Percentiles rank a stretch among this genome's conserved stretches.
Evolutionary conservation across 2,888 invertebrate genomes (phyloP).

Genomic region (Drosophila greeni): DNA sequence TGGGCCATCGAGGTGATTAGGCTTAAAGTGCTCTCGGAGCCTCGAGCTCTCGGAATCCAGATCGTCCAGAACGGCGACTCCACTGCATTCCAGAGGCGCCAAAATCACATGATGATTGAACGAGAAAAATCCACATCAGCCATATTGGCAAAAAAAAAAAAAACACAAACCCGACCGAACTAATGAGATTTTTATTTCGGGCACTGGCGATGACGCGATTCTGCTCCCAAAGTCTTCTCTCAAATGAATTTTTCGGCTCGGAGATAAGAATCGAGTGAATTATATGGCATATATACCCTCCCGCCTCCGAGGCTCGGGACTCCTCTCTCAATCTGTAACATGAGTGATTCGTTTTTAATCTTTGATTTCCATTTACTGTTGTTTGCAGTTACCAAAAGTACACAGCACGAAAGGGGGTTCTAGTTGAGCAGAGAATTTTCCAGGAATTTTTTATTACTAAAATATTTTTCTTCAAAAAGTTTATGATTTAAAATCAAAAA

Average conservation of each 20-base stretch:
- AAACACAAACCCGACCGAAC: slow-evolving; percentile 9
- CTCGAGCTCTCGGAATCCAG: slow-evolving; percentile 14
- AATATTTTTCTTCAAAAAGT: not conserved
- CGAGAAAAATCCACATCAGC: slow-evolving; percentile 35
- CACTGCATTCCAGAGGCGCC: slow-evolving; percentile 28
- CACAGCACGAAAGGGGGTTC: slow-evolving; percentile 2
- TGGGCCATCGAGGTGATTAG: slow-evolving; percentile 64
- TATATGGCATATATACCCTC: slow-evolving; percentile 7
- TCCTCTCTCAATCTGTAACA: slow-evolving; percentile 49
- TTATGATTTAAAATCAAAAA: no score
- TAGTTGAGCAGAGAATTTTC: not conserved
- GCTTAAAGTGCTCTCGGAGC: slow-evolving; percentile 63
- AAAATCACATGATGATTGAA: slow-evolving; percentile 35
- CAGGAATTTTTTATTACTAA: not conserved
- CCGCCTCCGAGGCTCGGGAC: not conserved
- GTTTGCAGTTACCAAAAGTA: slow-evolving; percentile 29
- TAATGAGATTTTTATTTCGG: slow-evolving; percentile 39
- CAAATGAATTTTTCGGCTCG: slow-evolving; percentile 23
- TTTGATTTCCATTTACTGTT: slow-evolving; percentile 57
- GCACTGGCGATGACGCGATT: slow-evolving; percentile 47
- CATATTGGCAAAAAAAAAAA: slow-evolving; percentile 12
- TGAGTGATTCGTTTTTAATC: slow-evolving; percentile 72
- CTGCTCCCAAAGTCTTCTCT: slow-evolving; percentile 9
- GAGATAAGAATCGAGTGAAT: slow-evolving; percentile 37
- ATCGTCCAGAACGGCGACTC: slow-evolving; percentile 5